A percentile compares a stretch with the other conserved stretches of the same genome.
Evolutionary conservation across 2,888 invertebrate genomes (phyloP).

Genomic region (Seira musarum): DNA sequence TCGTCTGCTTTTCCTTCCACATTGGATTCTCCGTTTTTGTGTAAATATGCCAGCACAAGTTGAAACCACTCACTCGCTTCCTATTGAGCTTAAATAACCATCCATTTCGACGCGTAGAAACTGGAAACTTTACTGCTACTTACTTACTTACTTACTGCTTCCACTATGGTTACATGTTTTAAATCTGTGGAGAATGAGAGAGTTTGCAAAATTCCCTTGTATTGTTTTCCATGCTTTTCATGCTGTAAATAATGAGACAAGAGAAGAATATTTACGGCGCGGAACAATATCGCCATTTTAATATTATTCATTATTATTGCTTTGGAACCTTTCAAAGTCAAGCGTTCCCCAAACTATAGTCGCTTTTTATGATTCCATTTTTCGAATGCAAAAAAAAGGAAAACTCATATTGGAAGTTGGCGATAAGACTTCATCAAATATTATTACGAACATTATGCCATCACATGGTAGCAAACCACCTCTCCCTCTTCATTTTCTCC

Average conservation of each 20-base stretch:
- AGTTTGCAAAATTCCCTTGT: background rate
- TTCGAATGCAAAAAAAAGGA: conserved; percentile 5
- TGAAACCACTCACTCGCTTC: conserved; percentile 32
- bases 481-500: background rate
- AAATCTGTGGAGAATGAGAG: background rate
- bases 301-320: conserved; percentile 26
- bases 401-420: conserved; percentile 35
- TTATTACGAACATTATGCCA: conserved; percentile 32
- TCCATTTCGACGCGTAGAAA: background rate
- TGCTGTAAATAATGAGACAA: conserved; percentile 48
- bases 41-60: conserved; percentile 35
- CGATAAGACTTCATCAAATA: conserved; percentile 47
- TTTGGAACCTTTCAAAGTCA: background rate
- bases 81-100: background rate
- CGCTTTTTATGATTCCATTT: background rate
- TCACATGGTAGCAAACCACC: background rate
- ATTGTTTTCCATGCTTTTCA: conserved; percentile 19
- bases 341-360: background rate
- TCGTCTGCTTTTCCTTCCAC: background rate
- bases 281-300: conserved; percentile 37
- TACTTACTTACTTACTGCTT: too few species aligned
- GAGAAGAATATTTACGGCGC: conserved; percentile 39
- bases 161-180: background rate
- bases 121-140: background rate
- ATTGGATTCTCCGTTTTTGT: conserved; percentile 17